Base-by-base conservation (phyloP, 2,888 invertebrate species). In the Pyrocoelia pectoralis region DNA sequence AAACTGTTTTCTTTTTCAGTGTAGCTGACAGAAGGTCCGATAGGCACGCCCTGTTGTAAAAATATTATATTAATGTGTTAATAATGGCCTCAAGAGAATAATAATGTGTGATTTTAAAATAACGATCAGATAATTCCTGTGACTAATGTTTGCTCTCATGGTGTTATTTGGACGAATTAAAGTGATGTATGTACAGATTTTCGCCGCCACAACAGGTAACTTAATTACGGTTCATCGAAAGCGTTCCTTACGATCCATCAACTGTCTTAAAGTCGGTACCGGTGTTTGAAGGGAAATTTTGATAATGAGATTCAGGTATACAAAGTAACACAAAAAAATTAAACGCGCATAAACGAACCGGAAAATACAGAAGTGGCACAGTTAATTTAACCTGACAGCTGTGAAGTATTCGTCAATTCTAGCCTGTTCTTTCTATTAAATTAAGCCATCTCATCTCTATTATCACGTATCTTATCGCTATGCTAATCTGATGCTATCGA, bases 31-130 rank as follows among this genome's bases (percentile, higher is more conserved):
- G 79, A 79, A 78, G 78, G 78, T 77, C 78, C 76, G 74, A 77
- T 74, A 72, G 79, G 74, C 74, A 79, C 80, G 79, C 80, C 80
- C 78, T 73, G 75, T 80, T 79, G 79, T 80, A 79, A 79, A 80
- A 79, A 80, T 80, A 79, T 79, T 78, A 79, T 78, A 79, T 79
- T 80, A 80, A 80, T 80, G 80, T 77, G 79, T 79, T 79, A 79
- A 80, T 80, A 80, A 79, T 78, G 77, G 77, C 78, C 77, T 74
- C 73, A 73, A 76, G 77, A 75, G 78, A 77, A 78, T 78, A 74
- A 78, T 77, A 76, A 77, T 78, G 70, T 75, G 74, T 76, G 77
- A 74, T 74, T 76, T 63, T 63, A 63, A 63, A 63, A 63, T 53
- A 51, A 59, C 55, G 54, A 63, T 63, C 63, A 58, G 63, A 59